These are phyloP conservation scores for Holothuria scabra DNA, from an alignment of 53 echinoderm and acorn worm species.

Conservation along the genomic window DNA sequence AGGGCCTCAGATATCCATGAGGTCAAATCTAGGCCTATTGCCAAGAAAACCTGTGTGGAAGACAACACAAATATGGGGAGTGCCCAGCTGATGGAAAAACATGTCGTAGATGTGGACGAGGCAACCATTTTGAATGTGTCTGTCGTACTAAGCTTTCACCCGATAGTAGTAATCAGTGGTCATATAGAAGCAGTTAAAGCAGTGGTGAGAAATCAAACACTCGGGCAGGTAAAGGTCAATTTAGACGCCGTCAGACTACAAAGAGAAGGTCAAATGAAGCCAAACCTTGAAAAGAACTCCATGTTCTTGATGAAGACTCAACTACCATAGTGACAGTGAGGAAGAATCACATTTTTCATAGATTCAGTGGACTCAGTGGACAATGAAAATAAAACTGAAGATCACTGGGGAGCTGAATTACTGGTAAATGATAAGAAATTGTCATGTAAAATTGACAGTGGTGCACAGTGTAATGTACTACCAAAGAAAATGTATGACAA, in stretches of 20 bases:
- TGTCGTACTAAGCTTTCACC: background rate
- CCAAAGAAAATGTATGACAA: background rate
- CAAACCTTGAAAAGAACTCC: background rate
- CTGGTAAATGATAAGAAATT: background rate
- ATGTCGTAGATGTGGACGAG: background rate
- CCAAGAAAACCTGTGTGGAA: too few species aligned
- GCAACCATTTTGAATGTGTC: conserved; percentile 3
- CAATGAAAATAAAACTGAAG: too few species aligned
- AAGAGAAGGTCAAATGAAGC: background rate
- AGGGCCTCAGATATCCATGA: too few species aligned
- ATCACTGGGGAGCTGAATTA: too few species aligned
- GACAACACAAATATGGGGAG: conserved; percentile 20
- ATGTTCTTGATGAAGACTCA: background rate
- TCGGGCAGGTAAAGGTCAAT: background rate
- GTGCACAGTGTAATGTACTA: conserved; percentile 25
- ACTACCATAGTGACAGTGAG: background rate
- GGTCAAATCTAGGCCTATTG: too few species aligned
- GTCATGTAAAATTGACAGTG: conserved; percentile 23
- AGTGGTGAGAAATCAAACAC: background rate
- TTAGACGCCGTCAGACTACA: background rate
- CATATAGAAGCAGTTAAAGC: background rate
- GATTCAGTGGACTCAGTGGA: too few species aligned
- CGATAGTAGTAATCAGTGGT: background rate
- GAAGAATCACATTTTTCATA: conserved; percentile 6
- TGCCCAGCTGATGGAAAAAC: background rate